A percentile compares a stretch with the other conserved stretches of the same genome.
These are phyloP conservation scores for Drosophila nr. fundita DNA, from an alignment of 2,888 invertebrate species.

Conservation along the genomic window DNA sequence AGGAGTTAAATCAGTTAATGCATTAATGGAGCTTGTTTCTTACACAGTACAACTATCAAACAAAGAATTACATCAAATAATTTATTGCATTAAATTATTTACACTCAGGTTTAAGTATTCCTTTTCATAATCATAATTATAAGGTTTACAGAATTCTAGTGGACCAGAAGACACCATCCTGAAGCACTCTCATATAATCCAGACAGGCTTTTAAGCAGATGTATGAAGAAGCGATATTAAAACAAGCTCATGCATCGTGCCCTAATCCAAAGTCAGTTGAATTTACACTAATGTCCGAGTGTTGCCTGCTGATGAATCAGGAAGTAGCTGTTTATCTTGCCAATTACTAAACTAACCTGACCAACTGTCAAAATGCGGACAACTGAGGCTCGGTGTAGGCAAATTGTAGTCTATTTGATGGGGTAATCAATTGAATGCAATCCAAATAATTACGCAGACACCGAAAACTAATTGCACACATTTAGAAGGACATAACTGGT, in stretches of 20 bases:
- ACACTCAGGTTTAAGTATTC: neutral
- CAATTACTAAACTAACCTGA: constrained; percentile 4
- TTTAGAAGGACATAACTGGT: constrained; percentile 38
- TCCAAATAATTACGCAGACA: constrained; percentile 48
- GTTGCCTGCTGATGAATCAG: neutral
- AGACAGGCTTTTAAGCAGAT: neutral
- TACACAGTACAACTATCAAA: neutral
- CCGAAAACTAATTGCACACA: constrained; percentile 54
- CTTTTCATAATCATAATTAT: neutral
- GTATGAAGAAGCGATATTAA: neutral
- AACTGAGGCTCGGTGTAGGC: neutral
- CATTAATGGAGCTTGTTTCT: constrained; percentile 32
- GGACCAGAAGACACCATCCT: neutral
- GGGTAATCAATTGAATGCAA: constrained; percentile 46
- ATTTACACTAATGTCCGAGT: neutral
- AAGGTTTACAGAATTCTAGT: neutral
- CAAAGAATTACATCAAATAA: neutral
- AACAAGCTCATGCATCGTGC: neutral
- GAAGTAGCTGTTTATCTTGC: neutral
- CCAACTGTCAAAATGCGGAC: constrained; percentile 1
- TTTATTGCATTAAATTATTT: too few species aligned
- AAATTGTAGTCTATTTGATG: constrained; percentile 36
- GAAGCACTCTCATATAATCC: neutral
- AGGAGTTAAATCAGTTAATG: constrained; percentile 31
- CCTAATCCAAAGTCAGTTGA: neutral